A percentile compares a stretch with the other conserved stretches of the same genome.
phyloP scores from a whole-genome alignment of 37 sponge, comb jelly and placozoan species.

The Cladorhizidae sp. region DNA sequence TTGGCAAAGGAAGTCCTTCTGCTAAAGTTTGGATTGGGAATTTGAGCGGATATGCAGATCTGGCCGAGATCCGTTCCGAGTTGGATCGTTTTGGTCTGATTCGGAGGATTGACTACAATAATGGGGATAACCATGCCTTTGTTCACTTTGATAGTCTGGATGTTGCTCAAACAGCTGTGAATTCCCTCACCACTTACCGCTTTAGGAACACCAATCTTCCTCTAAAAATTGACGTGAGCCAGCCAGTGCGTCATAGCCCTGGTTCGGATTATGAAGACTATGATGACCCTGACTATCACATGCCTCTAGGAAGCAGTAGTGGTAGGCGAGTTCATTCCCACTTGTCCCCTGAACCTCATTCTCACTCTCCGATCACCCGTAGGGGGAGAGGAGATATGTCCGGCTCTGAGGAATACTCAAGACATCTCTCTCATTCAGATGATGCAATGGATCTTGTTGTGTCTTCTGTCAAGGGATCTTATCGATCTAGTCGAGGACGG shows the following conservation, averaged over 20 bases:
- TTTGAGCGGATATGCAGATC: slow-evolving; percentile 36
- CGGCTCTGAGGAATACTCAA: neutral
- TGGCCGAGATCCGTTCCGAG: slow-evolving; percentile 79
- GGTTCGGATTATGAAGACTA: slow-evolving; percentile 33
- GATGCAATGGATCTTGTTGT: neutral
- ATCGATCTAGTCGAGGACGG: neutral
- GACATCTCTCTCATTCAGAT: neutral
- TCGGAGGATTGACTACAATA: slow-evolving; percentile 73
- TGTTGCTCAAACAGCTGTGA: slow-evolving; percentile 69
- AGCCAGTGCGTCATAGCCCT: neutral
- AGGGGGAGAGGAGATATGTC: neutral
- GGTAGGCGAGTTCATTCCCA: slow-evolving; percentile 16
- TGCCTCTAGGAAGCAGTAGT: neutral
- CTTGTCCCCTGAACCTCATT: slow-evolving; percentile 5
- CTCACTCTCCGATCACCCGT: neutral
- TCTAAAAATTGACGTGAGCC: slow-evolving; percentile 61
- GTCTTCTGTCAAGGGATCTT: neutral
- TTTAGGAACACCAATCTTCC: slow-evolving; percentile 38
- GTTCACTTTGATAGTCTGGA: slow-evolving; percentile 78
- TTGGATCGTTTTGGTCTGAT: slow-evolving; percentile 93
- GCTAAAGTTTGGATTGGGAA: slow-evolving; percentile 86
- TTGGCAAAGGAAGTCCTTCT: slow-evolving; percentile 80
- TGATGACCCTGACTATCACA: slow-evolving; percentile 5
- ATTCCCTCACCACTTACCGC: slow-evolving; percentile 37
- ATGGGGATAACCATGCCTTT: slow-evolving; percentile 74